These are phyloP conservation scores for Halichoeres trimaculatus DNA, from an alignment of 2,113 vertebrate species.

Conservation along the genomic window DNA sequence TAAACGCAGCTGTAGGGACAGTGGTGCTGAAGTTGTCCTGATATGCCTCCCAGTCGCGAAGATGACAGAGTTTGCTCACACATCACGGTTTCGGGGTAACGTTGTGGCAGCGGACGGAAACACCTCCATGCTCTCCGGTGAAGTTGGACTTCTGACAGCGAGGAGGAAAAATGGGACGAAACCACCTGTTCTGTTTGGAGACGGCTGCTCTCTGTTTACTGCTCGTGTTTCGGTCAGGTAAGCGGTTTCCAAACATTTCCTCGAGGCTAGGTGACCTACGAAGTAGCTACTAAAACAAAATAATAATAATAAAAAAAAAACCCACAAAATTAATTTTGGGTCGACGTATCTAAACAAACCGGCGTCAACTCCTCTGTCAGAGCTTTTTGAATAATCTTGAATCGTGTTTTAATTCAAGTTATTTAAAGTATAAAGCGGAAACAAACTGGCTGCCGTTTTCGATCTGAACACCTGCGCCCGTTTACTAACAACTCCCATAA, in stretches of 20 bases:
- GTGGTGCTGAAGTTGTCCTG: constrained; percentile 37
- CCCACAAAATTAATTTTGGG: no score
- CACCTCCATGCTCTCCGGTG: constrained; percentile 26
- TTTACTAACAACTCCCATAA: not conserved
- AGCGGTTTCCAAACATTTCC: constrained; percentile 18
- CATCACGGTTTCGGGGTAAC: constrained; percentile 46
- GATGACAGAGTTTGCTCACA: constrained; percentile 54
- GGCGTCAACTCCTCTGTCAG: not conserved
- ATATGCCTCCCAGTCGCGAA: constrained; percentile 62
- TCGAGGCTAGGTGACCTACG: not conserved
- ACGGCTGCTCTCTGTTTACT: constrained; percentile 63
- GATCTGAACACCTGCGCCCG: not conserved
- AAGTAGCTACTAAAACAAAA: no score
- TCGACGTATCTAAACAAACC: no score
- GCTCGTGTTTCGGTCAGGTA: constrained; percentile 76
- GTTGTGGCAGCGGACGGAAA: constrained; percentile 36
- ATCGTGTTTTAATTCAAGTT: no score
- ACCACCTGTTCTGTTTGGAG: constrained; percentile 67
- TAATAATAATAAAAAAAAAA: no score
- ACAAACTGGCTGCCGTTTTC: not conserved
- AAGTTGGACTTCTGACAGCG: constrained; percentile 23
- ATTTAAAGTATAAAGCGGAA: not conserved
- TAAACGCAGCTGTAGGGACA: constrained; percentile 4
- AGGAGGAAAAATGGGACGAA: constrained; percentile 69
- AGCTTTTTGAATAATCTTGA: not conserved